Conservation (phyloP, 2,113 vertebrate species). For the Oxyura jamaicensis region DNA sequence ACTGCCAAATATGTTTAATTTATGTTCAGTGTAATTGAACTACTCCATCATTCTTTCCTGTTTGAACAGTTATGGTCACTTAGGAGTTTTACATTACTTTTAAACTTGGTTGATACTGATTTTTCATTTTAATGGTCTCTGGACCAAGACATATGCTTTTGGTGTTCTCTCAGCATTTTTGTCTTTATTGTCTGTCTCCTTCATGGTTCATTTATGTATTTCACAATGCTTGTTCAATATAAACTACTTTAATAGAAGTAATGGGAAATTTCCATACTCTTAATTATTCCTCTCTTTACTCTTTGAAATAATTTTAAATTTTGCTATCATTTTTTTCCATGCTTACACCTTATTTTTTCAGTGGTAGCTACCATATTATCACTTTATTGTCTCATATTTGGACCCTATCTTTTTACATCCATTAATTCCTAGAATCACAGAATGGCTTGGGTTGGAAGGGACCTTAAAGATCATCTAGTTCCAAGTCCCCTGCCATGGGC, state of each 20-base stretch:
- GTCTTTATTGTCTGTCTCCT: background rate
- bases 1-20: conserved; percentile 45
- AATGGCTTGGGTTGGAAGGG: too few species aligned
- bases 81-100: conserved; percentile 17
- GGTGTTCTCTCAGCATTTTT: background rate
- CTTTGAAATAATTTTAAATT: background rate
- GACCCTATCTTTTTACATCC: background rate
- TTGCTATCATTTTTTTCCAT: background rate
- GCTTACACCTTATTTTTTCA: background rate
- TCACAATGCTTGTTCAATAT: background rate
- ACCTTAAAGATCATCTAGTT: too few species aligned
- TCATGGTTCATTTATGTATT: background rate
- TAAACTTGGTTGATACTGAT: conserved; percentile 15
- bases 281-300: background rate
- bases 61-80: conserved; percentile 41
- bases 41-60: conserved; percentile 20
- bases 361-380: background rate
- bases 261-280: background rate
- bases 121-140: conserved; percentile 1
- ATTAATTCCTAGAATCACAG: background rate
- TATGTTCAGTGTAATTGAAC: conserved; percentile 23
- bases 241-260: background rate
- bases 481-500: too few species aligned
- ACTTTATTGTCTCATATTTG: background rate
- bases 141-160: background rate